phyloP scores from a whole-genome alignment of 2,888 invertebrate species.

The Synanthedon formicaeformis region DNA sequence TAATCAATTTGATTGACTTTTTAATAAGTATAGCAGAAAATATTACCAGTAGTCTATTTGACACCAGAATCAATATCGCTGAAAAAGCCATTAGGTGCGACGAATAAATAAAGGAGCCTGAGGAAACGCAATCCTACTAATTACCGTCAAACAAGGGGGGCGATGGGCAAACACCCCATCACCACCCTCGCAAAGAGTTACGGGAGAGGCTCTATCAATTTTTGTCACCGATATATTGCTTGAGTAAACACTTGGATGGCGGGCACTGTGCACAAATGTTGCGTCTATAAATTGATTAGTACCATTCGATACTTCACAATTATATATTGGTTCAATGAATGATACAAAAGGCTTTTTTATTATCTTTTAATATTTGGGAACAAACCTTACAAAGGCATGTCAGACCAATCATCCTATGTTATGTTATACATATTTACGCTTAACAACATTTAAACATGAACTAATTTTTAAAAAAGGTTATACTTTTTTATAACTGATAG shows the following conservation, averaged over 20 bases:
- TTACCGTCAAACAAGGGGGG: constrained; percentile 16
- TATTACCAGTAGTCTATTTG: not conserved
- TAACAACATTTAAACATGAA: no score
- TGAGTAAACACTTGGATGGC: not conserved
- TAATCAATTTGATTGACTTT: not conserved
- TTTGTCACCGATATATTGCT: not conserved
- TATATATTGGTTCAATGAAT: no score
- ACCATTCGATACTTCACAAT: no score
- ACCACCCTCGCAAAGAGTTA: not conserved
- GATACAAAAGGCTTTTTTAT: no score
- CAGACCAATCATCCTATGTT: no score
- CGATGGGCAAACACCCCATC: constrained; percentile 5
- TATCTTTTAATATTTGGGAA: no score
- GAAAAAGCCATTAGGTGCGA: constrained; percentile 9
- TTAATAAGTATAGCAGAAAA: not conserved
- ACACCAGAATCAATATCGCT: constrained; percentile 11
- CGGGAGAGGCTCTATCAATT: not conserved
- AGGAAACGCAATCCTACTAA: constrained; percentile 14
- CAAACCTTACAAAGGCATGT: no score
- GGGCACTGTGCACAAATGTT: no score
- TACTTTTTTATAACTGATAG: no score
- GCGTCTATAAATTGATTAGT: no score
- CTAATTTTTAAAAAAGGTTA: no score
- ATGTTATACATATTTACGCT: no score
- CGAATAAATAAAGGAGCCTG: constrained; percentile 10